Evolutionary conservation across 2,888 invertebrate species (phyloP), one percentile per base, ranked within the genome.

Genomic region (Beris morrisii): DNA sequence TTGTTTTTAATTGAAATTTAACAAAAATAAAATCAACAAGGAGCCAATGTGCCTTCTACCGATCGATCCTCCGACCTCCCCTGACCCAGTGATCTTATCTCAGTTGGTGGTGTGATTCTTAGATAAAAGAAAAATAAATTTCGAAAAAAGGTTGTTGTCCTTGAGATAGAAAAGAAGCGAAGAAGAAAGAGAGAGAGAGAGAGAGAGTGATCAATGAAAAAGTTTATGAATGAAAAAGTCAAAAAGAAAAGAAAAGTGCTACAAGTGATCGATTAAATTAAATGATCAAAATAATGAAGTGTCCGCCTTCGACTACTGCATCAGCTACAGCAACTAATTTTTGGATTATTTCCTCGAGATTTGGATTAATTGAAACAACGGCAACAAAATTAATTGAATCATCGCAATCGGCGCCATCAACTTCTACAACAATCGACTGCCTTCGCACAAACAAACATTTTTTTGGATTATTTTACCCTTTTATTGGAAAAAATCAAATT

Each of bases 241-340:
- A 28, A 53, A 53, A 22, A 15, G n/a, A 50, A 50, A 15, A 50
- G 50, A 50, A 45, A 31, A 48, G 38, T 58, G 45, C 44, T 1
- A 45, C 46, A 31, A 50, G 61, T 22, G 52, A 61, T 50, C 52
- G 50, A 15, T n/a, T 15, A 7, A 15, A 57, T 22, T 28, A 15
- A 61, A 52, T 43, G 43, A 52, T 13, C 11, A 38, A 61, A 61
- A 61, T 61, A 50, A 61, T 52, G 48, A 59, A 59, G 59, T 59
- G 59, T 50, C 32, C 48, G 32, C 12, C 31, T 50, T 2, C 46
- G 32, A 7, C 30, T 30, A 38, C 9, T 9, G 7, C 7, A 7
- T 5, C 38, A 38, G 38, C 38, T 5, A 38, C 38, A 38, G 38
- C 38, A 38, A 38, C 38, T 5, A 38, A 38, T 38, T 38, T 38